These are phyloP conservation scores for Microchirus variegatus DNA, from an alignment of 2,797 vertebrate species.

Conservation along the genomic window DNA sequence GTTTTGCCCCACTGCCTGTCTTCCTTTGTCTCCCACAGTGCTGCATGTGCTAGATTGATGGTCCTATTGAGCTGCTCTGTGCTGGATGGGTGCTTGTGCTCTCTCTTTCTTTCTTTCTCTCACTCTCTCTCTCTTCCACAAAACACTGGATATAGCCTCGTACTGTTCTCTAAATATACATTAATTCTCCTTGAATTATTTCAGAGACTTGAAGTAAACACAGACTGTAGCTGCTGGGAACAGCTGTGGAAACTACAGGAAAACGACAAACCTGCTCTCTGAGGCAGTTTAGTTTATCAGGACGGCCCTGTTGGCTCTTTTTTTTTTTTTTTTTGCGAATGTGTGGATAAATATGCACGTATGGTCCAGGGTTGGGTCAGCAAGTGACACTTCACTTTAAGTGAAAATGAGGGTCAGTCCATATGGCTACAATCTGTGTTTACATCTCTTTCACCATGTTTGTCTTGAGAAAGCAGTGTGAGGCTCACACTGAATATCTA, in stretches of 20 bases:
- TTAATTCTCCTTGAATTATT: background rate
- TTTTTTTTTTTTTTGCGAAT: too few species aligned
- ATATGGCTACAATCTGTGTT: too few species aligned
- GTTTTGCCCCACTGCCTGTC: slow-evolving; percentile 21
- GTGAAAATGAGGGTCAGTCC: too few species aligned
- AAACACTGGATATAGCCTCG: background rate
- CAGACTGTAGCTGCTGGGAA: background rate
- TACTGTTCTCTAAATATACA: too few species aligned
- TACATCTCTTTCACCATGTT: too few species aligned
- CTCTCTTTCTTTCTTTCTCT: too few species aligned
- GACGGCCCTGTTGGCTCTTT: background rate
- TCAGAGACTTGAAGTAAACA: background rate
- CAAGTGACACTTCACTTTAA: too few species aligned
- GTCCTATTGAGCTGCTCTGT: slow-evolving; percentile 32
- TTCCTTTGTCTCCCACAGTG: slow-evolving; percentile 25
- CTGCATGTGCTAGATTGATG: slow-evolving; percentile 48
- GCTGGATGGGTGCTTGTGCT: slow-evolving; percentile 18
- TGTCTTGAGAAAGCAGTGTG: too few species aligned
- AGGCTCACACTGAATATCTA: background rate
- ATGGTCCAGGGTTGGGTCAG: too few species aligned
- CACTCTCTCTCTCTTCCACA: background rate
- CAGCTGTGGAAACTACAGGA: background rate
- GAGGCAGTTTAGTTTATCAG: background rate
- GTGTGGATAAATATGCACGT: too few species aligned
- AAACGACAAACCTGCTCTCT: background rate